Base-by-base conservation (phyloP, 2,113 vertebrate genomes). In the Notothenia coriiceps region DNA sequence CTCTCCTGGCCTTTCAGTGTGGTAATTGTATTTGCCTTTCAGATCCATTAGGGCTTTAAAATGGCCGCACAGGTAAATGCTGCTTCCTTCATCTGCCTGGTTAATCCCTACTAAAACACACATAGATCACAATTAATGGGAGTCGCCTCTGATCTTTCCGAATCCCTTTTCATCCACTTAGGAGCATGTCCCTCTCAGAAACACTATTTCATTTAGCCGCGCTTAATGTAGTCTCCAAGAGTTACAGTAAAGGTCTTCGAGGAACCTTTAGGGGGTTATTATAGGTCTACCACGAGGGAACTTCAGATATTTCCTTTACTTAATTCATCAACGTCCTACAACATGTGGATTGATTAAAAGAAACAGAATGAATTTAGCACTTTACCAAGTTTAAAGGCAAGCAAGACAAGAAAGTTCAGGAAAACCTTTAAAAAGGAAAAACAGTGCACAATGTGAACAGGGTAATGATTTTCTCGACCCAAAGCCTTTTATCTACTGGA, bases 41-140 rank as follows among this genome's bases (percentile, higher is more conserved):
- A 55, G 49, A 73, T 72, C 54, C 74, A 40, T 0, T 29, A 55
- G 29, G 51, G 61, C 69, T 78, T 84, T 47, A 63, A 63, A 65
- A 25, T 13, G 72, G 80, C 4, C 15, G 20, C 49, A 33, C 67
- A 79, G 81, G 80, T 82, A 61, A 84, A 80, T 2, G 72, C 77
- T 22, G 22, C 81, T 40, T 80, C 84, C 57, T 56, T 69, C 75
- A 62, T 70, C 86, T 57, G 62, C 79, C 62, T 47, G 20, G 64
- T 35, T 91, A 90, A 90, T 88, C 91, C 88, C 57, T 51, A 6
- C 17, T 81, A 70, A 89, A 86, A 88, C 84, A 86, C 71, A 80
- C 82, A 77, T 54, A 75, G 75, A 87, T 88, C 80, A 84, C 60
- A 79, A 82, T 84, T 77, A 88, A 86, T 78, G 83, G 66, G 10